These are phyloP conservation scores for Thecocarcelia acutangulata DNA, from an alignment of 2,888 invertebrate species.

Conservation along the genomic window DNA sequence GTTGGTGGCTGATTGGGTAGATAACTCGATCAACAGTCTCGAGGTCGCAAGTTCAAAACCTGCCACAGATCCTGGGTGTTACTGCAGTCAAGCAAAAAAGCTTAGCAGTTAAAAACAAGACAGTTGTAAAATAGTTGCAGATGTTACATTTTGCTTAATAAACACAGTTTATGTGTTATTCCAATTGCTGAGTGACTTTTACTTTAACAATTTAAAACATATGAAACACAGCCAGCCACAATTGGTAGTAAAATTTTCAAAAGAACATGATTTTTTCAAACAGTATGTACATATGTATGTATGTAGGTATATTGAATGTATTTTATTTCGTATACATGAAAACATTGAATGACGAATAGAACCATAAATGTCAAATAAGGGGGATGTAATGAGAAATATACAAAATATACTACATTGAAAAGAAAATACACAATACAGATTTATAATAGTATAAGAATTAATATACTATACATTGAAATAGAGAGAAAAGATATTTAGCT, in stretches of 20 bases:
- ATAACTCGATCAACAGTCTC: too few species aligned
- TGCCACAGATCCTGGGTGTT: too few species aligned
- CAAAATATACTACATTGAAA: conserved; percentile 1
- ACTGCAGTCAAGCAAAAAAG: too few species aligned
- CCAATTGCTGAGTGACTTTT: conserved; percentile 4
- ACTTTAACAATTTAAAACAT: neutral
- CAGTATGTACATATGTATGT: too few species aligned
- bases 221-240: conserved; percentile 22
- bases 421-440: conserved; percentile 31
- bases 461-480: conserved; percentile 36
- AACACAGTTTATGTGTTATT: conserved; percentile 24
- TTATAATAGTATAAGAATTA: conserved; percentile 4
- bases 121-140: too few species aligned
- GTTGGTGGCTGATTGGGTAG: too few species aligned
- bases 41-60: too few species aligned
- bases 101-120: too few species aligned
- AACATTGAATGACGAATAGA: neutral
- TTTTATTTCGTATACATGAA: conserved; percentile 20
- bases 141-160: too few species aligned
- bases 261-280: conserved; percentile 16
- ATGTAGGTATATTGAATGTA: neutral
- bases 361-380: conserved; percentile 40
- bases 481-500: conserved; percentile 41
- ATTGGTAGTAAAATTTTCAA: neutral
- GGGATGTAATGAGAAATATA: neutral